These are phyloP conservation scores for Mizuhopecten yessoensis DNA, from an alignment of 1,140 invertebrate species.

Conservation along the genomic window DNA sequence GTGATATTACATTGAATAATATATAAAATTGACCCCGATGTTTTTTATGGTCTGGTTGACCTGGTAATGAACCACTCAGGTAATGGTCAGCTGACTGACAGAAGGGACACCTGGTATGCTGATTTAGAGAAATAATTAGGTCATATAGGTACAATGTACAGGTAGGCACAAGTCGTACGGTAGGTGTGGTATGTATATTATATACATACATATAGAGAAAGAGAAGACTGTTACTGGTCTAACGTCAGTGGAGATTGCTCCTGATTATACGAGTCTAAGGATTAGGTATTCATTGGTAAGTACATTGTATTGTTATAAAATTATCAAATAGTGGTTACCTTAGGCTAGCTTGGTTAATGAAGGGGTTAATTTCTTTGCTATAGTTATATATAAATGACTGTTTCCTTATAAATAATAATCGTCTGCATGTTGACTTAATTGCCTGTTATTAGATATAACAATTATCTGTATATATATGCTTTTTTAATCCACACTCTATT, in stretches of 20 bases:
- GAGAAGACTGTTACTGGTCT: no score
- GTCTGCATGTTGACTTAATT: no score
- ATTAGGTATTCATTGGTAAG: not conserved
- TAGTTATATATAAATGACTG: no score
- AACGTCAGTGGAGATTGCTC: no score
- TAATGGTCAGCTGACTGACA: not conserved
- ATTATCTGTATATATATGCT: no score
- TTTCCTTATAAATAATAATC: no score
- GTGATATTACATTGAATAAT: not conserved
- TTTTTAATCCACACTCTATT: no score
- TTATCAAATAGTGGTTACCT: not conserved
- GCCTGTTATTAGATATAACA: no score
- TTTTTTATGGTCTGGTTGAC: not conserved
- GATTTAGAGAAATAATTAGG: not conserved
- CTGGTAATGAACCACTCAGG: not conserved
- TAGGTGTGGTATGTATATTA: not conserved
- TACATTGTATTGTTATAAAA: constrained; percentile 19
- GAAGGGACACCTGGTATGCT: constrained; percentile 16
- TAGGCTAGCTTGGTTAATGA: no score
- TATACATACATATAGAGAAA: no score
- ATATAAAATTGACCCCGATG: not conserved
- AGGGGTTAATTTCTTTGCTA: no score
- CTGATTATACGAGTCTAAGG: not conserved
- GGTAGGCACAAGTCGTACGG: not conserved
- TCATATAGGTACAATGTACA: constrained; percentile 19